phyloP scores from a whole-genome alignment of 2,797 vertebrate genomes.

The Acridotheres tristis region DNA sequence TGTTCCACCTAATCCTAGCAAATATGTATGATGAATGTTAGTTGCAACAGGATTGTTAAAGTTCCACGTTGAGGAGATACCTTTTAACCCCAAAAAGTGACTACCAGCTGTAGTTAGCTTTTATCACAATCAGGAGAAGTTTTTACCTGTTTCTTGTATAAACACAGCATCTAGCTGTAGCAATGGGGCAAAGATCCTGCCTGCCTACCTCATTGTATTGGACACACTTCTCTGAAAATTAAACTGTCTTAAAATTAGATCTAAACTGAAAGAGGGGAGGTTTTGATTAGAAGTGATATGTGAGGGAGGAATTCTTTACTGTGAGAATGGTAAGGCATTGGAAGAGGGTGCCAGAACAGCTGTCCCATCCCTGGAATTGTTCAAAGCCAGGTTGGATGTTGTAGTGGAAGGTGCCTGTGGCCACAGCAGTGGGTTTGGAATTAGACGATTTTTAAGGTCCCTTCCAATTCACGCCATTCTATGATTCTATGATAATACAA shows the following conservation, averaged over 20 bases:
- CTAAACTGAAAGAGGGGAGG: neutral
- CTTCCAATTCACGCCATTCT: neutral
- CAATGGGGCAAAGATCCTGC: neutral
- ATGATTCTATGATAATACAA: neutral
- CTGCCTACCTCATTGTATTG: neutral
- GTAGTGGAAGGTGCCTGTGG: neutral
- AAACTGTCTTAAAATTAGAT: neutral
- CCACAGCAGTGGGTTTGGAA: rapidly evolving
- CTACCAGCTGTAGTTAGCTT: neutral
- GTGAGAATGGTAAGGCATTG: neutral
- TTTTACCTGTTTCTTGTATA: neutral
- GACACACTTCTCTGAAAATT: neutral
- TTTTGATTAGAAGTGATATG: neutral
- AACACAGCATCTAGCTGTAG: neutral
- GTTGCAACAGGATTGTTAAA: neutral
- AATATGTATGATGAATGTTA: neutral
- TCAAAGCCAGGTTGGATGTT: neutral
- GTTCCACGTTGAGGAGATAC: neutral
- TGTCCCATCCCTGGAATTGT: neutral
- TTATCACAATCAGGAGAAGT: neutral
- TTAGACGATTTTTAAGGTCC: neutral
- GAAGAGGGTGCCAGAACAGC: neutral
- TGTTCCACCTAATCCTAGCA: neutral
- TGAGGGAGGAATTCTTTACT: neutral
- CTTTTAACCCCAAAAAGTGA: neutral